A percentile compares a stretch with the other conserved stretches of the same genome.
These are phyloP conservation scores for Subanguina moxae DNA, from an alignment of 1,140 invertebrate genomes.

Conservation along the genomic window DNA sequence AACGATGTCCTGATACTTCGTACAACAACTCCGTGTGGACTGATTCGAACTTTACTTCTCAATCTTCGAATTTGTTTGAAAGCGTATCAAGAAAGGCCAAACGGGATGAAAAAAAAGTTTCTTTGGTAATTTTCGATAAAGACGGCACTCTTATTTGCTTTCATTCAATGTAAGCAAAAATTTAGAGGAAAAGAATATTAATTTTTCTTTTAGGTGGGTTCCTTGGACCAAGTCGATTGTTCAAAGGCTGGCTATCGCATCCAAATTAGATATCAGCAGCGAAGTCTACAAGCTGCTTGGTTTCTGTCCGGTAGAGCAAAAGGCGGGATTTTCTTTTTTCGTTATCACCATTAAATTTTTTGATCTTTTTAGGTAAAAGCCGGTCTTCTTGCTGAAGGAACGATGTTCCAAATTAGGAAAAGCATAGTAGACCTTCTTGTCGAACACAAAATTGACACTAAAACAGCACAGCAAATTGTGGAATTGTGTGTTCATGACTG, in stretches of 20 bases:
- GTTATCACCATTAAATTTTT: slow-evolving; percentile 1
- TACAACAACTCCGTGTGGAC: neutral
- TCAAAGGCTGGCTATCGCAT: slow-evolving; percentile 45
- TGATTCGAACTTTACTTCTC: neutral
- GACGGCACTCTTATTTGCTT: slow-evolving; percentile 64
- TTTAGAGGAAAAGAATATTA: too few relatives aligned
- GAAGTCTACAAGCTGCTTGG: slow-evolving; percentile 61
- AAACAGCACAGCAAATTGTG: slow-evolving; percentile 46
- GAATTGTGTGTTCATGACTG: slow-evolving; percentile 38
- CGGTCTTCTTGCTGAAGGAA: slow-evolving; percentile 62
- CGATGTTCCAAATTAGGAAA: slow-evolving; percentile 59
- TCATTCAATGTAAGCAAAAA: slow-evolving; percentile 59
- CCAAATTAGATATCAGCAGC: slow-evolving; percentile 38
- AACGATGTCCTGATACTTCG: neutral
- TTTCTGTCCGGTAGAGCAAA: slow-evolving; percentile 58
- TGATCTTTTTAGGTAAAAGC: slow-evolving; percentile 56
- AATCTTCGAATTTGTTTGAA: neutral
- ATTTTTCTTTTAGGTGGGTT: slow-evolving; percentile 52
- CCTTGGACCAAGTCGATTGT: slow-evolving; percentile 61
- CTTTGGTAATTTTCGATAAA: slow-evolving; percentile 64
- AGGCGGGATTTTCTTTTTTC: slow-evolving; percentile 23
- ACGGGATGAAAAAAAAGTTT: slow-evolving; percentile 11
- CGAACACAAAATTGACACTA: slow-evolving; percentile 56
- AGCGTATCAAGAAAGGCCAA: neutral
- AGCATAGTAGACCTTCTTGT: slow-evolving; percentile 58